These are phyloP conservation scores for Halcyon badia DNA, from an alignment of 2,797 vertebrate species.

Conservation along the genomic window DNA sequence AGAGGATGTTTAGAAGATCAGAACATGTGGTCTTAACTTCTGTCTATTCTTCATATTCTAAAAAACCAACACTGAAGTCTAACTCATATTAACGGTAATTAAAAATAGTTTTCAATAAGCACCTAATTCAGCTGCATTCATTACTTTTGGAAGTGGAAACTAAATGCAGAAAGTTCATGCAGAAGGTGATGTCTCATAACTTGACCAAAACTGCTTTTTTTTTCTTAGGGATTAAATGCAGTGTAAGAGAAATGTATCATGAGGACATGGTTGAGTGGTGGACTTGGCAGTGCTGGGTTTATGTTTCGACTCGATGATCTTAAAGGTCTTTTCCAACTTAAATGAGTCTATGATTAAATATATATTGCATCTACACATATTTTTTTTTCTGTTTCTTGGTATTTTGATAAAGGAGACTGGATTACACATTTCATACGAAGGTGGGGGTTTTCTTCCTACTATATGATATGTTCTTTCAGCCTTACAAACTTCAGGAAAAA, in stretches of 20 bases:
- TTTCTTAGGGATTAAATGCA: not conserved
- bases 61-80: not conserved
- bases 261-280: not conserved
- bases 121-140: not conserved
- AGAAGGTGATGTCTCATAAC: not conserved
- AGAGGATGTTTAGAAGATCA: not conserved
- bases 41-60: not conserved
- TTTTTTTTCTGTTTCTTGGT: not conserved
- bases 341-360: not conserved
- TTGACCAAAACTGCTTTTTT: not conserved
- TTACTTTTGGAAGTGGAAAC: not conserved
- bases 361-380: not conserved
- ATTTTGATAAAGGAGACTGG: not conserved
- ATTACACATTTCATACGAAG: not conserved
- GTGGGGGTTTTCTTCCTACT: not conserved
- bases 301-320: not conserved
- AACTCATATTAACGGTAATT: not conserved
- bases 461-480: not conserved
- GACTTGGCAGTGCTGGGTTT: not conserved
- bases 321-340: too few species aligned
- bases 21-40: not conserved
- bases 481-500: not conserved
- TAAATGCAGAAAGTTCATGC: not conserved
- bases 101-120: not conserved
- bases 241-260: not conserved